Conservation (phyloP, 1,140 invertebrate genomes). For the Mizuhopecten yessoensis region DNA sequence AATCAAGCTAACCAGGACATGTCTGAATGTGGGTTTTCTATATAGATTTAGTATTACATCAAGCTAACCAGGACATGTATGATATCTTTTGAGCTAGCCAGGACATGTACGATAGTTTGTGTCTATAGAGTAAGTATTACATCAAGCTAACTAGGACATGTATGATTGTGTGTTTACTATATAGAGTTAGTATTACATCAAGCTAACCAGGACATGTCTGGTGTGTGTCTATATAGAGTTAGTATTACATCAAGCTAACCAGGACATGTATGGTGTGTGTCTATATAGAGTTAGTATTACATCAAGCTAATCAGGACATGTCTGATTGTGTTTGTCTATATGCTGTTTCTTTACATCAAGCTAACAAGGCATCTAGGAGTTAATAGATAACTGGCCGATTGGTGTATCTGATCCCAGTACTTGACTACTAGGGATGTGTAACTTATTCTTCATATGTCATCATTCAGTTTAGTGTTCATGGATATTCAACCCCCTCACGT, state of each 20-base stretch:
- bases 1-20: neutral
- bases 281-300: neutral
- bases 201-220: neutral
- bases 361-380: neutral
- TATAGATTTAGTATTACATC: neutral
- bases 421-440: neutral
- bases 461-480: neutral
- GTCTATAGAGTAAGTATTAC: neutral
- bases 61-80: neutral
- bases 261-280: neutral
- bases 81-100: neutral
- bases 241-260: neutral
- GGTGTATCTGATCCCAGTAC: neutral
- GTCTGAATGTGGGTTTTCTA: neutral
- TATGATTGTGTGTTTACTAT: neutral
- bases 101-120: neutral
- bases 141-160: neutral
- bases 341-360: neutral
- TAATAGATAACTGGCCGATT: neutral
- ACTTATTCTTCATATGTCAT: neutral
- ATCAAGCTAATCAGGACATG: neutral
- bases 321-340: neutral
- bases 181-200: neutral
- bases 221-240: neutral
- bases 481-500: neutral